Evolutionary conservation across 2,113 vertebrate genomes (phyloP).

Genomic region (Oreotragus oreotragus): DNA sequence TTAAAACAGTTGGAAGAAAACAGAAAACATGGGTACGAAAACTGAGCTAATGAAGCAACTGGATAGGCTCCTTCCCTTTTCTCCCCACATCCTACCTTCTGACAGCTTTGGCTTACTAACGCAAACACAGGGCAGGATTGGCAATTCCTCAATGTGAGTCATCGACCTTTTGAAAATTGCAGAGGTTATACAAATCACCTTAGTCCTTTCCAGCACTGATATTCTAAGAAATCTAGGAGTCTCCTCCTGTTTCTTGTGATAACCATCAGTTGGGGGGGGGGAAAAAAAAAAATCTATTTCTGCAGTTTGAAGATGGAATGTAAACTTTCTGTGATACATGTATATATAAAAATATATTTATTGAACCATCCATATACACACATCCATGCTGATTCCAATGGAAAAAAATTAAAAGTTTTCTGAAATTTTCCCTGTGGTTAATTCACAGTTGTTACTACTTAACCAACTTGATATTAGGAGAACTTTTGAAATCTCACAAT

Average conservation of each 20-base stretch:
- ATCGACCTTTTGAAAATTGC: background rate
- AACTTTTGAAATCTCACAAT: background rate
- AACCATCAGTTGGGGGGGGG: background rate
- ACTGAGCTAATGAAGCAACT: background rate
- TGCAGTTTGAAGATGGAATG: constrained; percentile 90
- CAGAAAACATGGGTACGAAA: background rate
- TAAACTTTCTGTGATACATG: constrained; percentile 96
- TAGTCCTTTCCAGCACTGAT: background rate
- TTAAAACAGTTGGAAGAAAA: background rate
- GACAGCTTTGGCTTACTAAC: background rate
- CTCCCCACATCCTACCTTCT: background rate
- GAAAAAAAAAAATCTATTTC: constrained; percentile 86
- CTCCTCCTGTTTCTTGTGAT: background rate
- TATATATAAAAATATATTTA: constrained; percentile 98
- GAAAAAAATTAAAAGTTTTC: constrained; percentile 95
- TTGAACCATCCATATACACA: constrained; percentile 87
- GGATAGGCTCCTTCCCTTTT: background rate
- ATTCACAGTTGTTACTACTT: constrained; percentile 9
- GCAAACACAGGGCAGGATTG: background rate
- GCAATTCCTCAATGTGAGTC: background rate
- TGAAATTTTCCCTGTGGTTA: constrained; percentile 86
- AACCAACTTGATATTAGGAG: background rate
- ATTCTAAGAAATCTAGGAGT: background rate
- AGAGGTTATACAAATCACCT: background rate
- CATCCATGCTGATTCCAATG: constrained; percentile 93